Conservation (phyloP, 2,113 vertebrate genomes). For the Tonatia bakeri region DNA sequence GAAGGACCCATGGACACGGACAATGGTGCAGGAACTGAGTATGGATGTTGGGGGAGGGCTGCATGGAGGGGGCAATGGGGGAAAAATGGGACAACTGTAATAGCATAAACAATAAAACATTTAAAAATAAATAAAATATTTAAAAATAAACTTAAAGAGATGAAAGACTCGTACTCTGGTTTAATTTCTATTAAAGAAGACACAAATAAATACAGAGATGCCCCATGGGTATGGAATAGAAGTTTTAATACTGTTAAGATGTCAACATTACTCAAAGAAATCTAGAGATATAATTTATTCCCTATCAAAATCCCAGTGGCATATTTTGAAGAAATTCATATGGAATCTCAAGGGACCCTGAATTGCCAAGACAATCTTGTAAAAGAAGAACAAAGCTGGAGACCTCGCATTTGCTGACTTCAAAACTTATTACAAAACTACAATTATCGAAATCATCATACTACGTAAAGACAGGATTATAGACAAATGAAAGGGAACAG, state of each 20-base stretch:
- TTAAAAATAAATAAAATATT: not conserved
- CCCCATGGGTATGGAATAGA: not conserved
- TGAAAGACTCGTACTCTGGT: not conserved
- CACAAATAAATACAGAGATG: not conserved
- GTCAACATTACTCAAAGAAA: not conserved
- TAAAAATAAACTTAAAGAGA: not conserved
- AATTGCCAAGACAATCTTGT: no score
- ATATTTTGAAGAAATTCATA: not conserved
- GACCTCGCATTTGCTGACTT: not conserved
- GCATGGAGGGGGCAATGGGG: no score
- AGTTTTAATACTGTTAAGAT: not conserved
- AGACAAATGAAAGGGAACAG: not conserved
- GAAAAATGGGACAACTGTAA: no score
- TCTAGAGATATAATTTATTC: no score
- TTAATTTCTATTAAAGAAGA: not conserved
- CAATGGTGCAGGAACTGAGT: no score
- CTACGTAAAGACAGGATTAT: not conserved
- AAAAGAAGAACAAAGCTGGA: not conserved
- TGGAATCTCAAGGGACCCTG: not conserved
- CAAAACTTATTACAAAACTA: not conserved
- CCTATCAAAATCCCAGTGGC: no score
- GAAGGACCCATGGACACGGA: no score
- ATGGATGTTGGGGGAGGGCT: no score
- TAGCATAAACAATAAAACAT: not conserved
- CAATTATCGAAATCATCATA: not conserved